Evolutionary conservation across 2,113 vertebrate genomes (phyloP), one percentile per base, ranked within the genome.

Genomic region (Pelecanus crispus): DNA sequence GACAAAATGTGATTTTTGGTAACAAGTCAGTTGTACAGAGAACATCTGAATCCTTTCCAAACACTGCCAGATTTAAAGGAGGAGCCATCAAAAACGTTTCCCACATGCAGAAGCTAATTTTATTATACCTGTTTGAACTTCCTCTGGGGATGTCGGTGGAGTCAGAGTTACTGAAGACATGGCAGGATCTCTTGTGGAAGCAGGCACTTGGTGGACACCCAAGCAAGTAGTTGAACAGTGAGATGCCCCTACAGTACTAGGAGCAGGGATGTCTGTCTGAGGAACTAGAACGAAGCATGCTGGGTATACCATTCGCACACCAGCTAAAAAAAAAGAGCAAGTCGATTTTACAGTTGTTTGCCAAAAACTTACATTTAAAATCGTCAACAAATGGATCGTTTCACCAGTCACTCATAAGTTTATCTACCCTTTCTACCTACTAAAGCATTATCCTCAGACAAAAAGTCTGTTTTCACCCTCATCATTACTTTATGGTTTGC

Each of bases 91-190:
- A 28, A 70, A 74, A 2, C 0, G 49, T 47, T 59, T 50, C 49
- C 32, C 4, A 0, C 3, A 1, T 1, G 18, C 71, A 61, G 19
- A 70, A 93, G 17, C 1, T 78, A 14, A 56, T 56, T 59, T 79
- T 38, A 20, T 12, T 71, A 50, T 98, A 99, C 99, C 99, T 99
- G 99, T 99, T 93, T 99, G 99, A 77, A 98, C 98, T 89, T 99
- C 99, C 98, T 99, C 99, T 17, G 99, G 99, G 90, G 99, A 99
- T 14, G 99, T 99, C 38, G 99, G 99, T 94, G 99, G 99, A 75
- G 99, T 99, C 86, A 99, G 98, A 63, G 99, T 99, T 95, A 99
- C 99, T 7, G 99, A 99, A 94, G 99, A 99, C 98, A 99, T 99
- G 97, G 99, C 99, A 96, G 99, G 99, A 97, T 99, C 99, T 98